phyloP scores from a whole-genome alignment of 2,113 vertebrate genomes.

The Phrynosoma blainvillii region DNA sequence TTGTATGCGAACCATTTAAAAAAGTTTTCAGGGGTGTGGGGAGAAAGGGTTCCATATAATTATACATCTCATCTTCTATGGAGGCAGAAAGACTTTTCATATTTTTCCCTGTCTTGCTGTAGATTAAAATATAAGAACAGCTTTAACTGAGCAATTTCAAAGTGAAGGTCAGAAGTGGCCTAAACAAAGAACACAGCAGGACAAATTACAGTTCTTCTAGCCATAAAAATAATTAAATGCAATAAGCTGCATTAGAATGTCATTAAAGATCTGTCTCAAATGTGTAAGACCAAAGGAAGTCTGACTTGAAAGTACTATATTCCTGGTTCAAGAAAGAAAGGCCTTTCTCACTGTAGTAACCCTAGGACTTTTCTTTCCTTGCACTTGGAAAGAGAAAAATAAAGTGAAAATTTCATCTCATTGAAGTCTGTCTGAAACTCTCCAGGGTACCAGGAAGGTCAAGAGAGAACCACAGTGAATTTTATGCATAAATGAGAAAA shows the following conservation, averaged over 20 bases:
- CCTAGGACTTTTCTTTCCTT: slow-evolving; percentile 11
- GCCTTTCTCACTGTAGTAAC: slow-evolving; percentile 20
- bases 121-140: slow-evolving; percentile 39
- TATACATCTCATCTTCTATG: slow-evolving; percentile 18
- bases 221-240: slow-evolving; percentile 42
- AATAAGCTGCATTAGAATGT: slow-evolving; percentile 36
- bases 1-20: neutral
- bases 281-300: slow-evolving; percentile 17
- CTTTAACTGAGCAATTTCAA: slow-evolving; percentile 47
- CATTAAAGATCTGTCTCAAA: slow-evolving; percentile 52
- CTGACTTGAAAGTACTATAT: slow-evolving; percentile 38
- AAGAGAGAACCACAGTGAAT: slow-evolving; percentile 23
- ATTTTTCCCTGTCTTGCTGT: neutral
- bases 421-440: slow-evolving; percentile 22
- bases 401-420: slow-evolving; percentile 23
- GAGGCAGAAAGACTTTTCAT: neutral
- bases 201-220: slow-evolving; percentile 53
- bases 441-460: slow-evolving; percentile 5
- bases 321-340: slow-evolving; percentile 18
- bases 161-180: slow-evolving; percentile 53
- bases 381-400: slow-evolving; percentile 12
- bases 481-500: slow-evolving; percentile 9
- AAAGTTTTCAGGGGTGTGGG: neutral
- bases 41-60: neutral
- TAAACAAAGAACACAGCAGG: slow-evolving; percentile 52